Conservation (phyloP, 2,113 vertebrate species). For the Uropsilus gracilis region DNA sequence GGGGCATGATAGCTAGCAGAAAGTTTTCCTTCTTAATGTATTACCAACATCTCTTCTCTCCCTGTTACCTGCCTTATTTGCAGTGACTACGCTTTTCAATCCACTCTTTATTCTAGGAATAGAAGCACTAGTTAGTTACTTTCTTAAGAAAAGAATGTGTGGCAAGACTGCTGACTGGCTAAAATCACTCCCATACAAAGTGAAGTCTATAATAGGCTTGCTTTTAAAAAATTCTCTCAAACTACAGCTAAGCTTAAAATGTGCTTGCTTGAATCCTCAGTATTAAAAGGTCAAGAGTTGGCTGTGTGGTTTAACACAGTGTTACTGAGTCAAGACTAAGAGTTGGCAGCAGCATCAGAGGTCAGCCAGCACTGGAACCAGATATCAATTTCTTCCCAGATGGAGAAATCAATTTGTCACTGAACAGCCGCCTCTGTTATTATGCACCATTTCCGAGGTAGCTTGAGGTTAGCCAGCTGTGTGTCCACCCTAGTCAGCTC, state of each 20-base stretch:
- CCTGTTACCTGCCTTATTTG: slow-evolving; percentile 73
- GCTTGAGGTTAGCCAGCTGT: slow-evolving; percentile 78
- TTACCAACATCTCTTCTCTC: slow-evolving; percentile 69
- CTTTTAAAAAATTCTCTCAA: neutral
- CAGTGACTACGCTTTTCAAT: slow-evolving; percentile 72
- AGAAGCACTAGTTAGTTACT: slow-evolving; percentile 69
- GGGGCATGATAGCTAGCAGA: slow-evolving; percentile 85
- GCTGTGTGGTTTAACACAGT: slow-evolving; percentile 41
- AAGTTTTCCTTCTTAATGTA: slow-evolving; percentile 80
- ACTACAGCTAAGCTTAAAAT: slow-evolving; percentile 62
- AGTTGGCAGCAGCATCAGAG: slow-evolving; percentile 49
- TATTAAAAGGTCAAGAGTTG: slow-evolving; percentile 62
- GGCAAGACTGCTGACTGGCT: slow-evolving; percentile 81
- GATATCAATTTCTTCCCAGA: slow-evolving; percentile 67
- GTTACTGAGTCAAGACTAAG: slow-evolving; percentile 32
- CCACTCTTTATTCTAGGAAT: slow-evolving; percentile 79
- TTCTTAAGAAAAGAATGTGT: slow-evolving; percentile 78
- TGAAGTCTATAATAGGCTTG: slow-evolving; percentile 67
- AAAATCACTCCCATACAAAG: slow-evolving; percentile 76
- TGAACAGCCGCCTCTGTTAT: slow-evolving; percentile 61
- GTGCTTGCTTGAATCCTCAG: slow-evolving; percentile 43
- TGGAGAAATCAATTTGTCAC: slow-evolving; percentile 76
- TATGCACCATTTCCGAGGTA: slow-evolving; percentile 77
- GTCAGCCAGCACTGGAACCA: slow-evolving; percentile 63
- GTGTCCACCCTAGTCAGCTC: slow-evolving; percentile 62